Percentiles rank a stretch among this genome's conserved stretches.
phyloP scores from a whole-genome alignment of 2,113 vertebrate species.

The Tonatia bakeri region DNA sequence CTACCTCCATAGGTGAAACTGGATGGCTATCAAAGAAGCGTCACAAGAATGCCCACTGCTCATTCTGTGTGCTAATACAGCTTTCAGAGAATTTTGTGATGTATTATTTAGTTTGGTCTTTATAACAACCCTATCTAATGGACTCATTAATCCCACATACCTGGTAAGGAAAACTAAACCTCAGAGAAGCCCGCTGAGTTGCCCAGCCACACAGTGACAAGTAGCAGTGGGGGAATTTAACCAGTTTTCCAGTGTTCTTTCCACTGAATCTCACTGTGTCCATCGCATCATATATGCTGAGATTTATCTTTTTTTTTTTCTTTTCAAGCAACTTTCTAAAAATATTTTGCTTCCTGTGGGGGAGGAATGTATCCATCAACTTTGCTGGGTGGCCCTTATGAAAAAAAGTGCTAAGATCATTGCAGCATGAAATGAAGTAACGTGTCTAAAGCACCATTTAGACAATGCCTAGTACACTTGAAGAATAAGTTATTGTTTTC shows the following conservation, averaged over 20 bases:
- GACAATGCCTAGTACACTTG: not conserved
- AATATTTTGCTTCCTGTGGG: not conserved
- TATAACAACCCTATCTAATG: not conserved
- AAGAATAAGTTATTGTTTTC: not conserved
- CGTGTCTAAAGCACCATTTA: not conserved
- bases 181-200: not conserved
- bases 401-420: not conserved
- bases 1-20: not conserved
- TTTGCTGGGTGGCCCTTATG: not conserved
- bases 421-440: not conserved
- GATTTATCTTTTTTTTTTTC: not conserved
- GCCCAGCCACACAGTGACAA: not conserved
- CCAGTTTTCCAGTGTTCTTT: not conserved
- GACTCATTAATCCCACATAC: not conserved
- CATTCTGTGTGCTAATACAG: not conserved
- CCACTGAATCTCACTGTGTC: not conserved
- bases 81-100: not conserved
- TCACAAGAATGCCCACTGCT: not conserved
- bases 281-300: not conserved
- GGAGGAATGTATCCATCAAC: not conserved
- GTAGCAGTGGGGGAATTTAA: not conserved
- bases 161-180: not conserved
- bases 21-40: not conserved
- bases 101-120: not conserved
- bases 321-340: not conserved